Evolutionary conservation across 2,888 invertebrate species (phyloP).

Genomic region (Mycalesis mineus): DNA sequence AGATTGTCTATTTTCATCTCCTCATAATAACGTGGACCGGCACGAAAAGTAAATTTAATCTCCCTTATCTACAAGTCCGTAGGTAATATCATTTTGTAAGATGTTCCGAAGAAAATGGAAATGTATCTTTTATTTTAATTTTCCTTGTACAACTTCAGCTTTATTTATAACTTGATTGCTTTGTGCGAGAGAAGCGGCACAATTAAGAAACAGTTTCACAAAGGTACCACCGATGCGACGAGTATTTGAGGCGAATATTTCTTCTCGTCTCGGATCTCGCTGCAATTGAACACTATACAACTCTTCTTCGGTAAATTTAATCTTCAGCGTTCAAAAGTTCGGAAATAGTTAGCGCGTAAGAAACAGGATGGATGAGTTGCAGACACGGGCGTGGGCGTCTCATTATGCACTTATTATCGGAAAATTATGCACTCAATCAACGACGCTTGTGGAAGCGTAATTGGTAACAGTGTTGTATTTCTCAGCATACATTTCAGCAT

Average conservation of each 20-base stretch:
- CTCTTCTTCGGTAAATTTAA: slow-evolving; percentile 8
- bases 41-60: slow-evolving; percentile 2
- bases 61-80: background rate
- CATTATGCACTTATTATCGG: no score
- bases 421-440: background rate
- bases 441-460: no score
- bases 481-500: no score
- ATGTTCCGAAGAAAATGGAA: slow-evolving; percentile 2
- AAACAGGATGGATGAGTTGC: background rate
- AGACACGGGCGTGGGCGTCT: background rate
- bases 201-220: slow-evolving; percentile 5
- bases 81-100: slow-evolving; percentile 4
- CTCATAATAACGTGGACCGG: background rate
- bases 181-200: background rate
- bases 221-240: slow-evolving; percentile 8
- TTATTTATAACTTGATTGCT: slow-evolving; percentile 8
- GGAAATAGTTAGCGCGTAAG: background rate
- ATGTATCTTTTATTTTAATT: slow-evolving; percentile 4
- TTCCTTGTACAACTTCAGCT: background rate
- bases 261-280: background rate
- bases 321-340: background rate
- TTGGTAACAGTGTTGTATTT: no score
- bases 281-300: background rate
- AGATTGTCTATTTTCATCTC: background rate
- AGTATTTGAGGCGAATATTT: background rate